Conservation (phyloP, 2,888 invertebrate species). For the Steromphala cineraria region DNA sequence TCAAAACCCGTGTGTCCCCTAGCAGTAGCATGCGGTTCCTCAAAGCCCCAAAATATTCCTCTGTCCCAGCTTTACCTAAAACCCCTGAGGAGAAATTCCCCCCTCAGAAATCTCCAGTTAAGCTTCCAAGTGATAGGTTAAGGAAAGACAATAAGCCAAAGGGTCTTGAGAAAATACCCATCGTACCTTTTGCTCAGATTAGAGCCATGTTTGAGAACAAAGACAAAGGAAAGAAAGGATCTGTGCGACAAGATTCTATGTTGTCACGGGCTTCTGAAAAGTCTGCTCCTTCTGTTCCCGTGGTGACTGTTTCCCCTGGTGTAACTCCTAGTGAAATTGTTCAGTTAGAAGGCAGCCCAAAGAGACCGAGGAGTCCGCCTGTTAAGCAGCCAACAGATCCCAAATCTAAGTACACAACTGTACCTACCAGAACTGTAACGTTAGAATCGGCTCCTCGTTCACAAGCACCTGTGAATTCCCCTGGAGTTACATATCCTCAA, state of each 20-base stretch:
- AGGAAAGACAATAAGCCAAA: constrained; percentile 59
- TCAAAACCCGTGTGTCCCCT: constrained; percentile 65
- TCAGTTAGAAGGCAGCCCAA: neutral
- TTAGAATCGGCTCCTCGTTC: neutral
- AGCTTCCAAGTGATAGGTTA: constrained; percentile 66
- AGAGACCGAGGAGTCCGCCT: constrained; percentile 14
- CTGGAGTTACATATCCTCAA: neutral
- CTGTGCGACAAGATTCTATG: neutral
- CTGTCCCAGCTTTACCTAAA: constrained; percentile 50
- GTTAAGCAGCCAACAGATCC: neutral
- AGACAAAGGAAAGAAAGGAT: constrained; percentile 12
- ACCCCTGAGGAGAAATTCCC: constrained; percentile 45
- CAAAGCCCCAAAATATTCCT: constrained; percentile 29
- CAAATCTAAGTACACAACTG: constrained; percentile 4
- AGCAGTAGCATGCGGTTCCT: constrained; percentile 42
- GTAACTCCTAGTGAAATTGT: constrained; percentile 11
- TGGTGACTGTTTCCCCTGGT: constrained; percentile 26
- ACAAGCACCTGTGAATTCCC: neutral
- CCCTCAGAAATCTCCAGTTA: constrained; percentile 32
- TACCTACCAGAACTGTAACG: neutral
- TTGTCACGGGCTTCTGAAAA: neutral
- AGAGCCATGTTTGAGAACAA: constrained; percentile 65
- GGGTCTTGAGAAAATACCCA: constrained; percentile 65
- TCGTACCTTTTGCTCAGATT: constrained; percentile 66
- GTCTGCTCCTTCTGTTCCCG: constrained; percentile 2